A percentile compares a stretch with the other conserved stretches of the same genome.
These are phyloP conservation scores for Phrixothrix hirtus DNA, from an alignment of 2,888 invertebrate genomes.

Conservation along the genomic window DNA sequence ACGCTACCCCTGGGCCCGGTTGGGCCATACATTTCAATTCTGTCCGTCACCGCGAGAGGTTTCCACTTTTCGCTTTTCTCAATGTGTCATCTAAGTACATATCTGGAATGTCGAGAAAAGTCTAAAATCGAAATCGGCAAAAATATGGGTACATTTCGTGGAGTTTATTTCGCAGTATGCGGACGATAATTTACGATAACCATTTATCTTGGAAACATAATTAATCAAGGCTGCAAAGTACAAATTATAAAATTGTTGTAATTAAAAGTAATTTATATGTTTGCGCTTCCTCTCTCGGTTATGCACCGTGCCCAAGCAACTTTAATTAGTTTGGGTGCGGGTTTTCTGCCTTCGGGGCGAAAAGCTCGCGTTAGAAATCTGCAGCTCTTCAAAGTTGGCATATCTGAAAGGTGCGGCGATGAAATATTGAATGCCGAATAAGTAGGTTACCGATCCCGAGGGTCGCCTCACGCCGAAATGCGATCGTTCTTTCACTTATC, in stretches of 20 bases:
- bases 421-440: constrained; percentile 44
- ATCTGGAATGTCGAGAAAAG: constrained; percentile 10
- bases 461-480: constrained; percentile 39
- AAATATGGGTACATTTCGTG: constrained; percentile 25
- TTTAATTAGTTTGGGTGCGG: constrained; percentile 48
- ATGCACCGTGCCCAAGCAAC: constrained; percentile 52
- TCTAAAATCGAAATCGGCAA: constrained; percentile 9
- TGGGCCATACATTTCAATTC: constrained; percentile 57
- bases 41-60: constrained; percentile 49
- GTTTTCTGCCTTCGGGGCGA: constrained; percentile 25
- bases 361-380: constrained; percentile 31
- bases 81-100: constrained; percentile 32
- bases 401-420: constrained; percentile 35
- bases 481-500: constrained; percentile 43
- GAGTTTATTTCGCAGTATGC: constrained; percentile 45
- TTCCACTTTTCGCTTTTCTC: constrained; percentile 25
- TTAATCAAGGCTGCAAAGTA: constrained; percentile 55
- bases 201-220: constrained; percentile 53
- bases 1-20: constrained; percentile 51
- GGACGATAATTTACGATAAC: constrained; percentile 52
- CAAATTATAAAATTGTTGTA: constrained; percentile 58
- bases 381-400: constrained; percentile 34
- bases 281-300: constrained; percentile 49
- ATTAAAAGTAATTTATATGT: constrained; percentile 57
- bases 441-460: constrained; percentile 43